Evolutionary conservation across 1,140 invertebrate species (phyloP).

Genomic region (Goniozus legneri): DNA sequence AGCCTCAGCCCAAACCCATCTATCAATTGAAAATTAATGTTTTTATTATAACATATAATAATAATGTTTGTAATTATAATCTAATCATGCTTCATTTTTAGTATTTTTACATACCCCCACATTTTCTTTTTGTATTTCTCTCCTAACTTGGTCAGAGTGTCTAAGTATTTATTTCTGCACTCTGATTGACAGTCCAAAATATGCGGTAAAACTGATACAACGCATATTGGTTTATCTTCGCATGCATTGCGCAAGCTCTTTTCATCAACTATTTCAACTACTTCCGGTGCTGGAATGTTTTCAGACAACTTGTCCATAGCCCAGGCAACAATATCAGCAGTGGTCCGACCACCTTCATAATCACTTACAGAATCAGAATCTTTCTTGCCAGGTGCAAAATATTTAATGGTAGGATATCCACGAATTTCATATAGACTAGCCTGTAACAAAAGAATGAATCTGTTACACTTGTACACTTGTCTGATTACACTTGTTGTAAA

Average conservation of each 20-base stretch:
- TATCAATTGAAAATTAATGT: constrained; percentile 45
- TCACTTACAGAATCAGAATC: constrained; percentile 68
- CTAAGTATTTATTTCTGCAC: constrained; percentile 88
- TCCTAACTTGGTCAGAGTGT: constrained; percentile 70
- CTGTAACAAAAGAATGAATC: constrained; percentile 19
- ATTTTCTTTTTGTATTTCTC: constrained; percentile 94
- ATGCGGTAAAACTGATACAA: constrained; percentile 92
- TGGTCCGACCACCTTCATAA: constrained; percentile 87
- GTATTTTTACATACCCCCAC: constrained; percentile 76
- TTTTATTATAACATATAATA: background rate
- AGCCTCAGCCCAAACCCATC: constrained; percentile 95
- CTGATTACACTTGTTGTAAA: constrained; percentile 1
- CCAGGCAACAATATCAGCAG: constrained; percentile 88
- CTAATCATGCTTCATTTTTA: constrained; percentile 2
- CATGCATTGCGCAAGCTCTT: constrained; percentile 71
- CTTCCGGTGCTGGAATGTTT: constrained; percentile 85
- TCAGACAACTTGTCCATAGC: constrained; percentile 82
- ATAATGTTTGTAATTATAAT: constrained; percentile 7
- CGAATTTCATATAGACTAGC: constrained; percentile 76
- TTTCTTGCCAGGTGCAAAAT: constrained; percentile 83
- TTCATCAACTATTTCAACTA: constrained; percentile 65
- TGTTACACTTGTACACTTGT: background rate
- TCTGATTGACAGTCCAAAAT: constrained; percentile 95
- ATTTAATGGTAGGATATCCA: constrained; percentile 97
- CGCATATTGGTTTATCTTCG: constrained; percentile 84